These are phyloP conservation scores for Torymus tubicola DNA, from an alignment of 2,888 invertebrate genomes.

Conservation along the genomic window DNA sequence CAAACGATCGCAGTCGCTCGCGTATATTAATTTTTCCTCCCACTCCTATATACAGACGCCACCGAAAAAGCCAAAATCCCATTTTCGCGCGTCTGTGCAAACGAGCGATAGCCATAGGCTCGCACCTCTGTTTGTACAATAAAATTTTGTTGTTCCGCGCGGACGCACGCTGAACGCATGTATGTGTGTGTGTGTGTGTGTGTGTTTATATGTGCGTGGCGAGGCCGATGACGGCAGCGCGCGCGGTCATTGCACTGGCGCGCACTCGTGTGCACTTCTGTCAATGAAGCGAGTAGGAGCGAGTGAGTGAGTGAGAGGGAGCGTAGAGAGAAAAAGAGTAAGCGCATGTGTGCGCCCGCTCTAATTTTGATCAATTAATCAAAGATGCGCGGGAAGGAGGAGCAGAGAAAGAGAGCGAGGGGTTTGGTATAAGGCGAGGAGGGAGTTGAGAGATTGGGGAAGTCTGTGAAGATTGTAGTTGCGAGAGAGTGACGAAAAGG, in stretches of 20 bases:
- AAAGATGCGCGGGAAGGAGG: constrained; percentile 56
- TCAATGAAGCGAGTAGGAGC: constrained; percentile 34
- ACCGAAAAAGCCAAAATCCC: neutral
- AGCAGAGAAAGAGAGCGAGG: neutral
- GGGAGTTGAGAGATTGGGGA: too few species aligned
- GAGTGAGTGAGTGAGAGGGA: neutral
- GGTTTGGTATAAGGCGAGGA: too few species aligned
- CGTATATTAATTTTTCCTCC: too few species aligned
- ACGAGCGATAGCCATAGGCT: constrained; percentile 27
- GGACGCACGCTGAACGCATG: constrained; percentile 60
- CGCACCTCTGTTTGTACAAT: constrained; percentile 62
- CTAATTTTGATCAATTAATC: constrained; percentile 75
- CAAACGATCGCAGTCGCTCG: too few species aligned
- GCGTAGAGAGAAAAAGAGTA: constrained; percentile 12
- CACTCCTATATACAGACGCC: too few species aligned
- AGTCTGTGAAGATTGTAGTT: too few species aligned
- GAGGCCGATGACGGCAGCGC: constrained; percentile 11
- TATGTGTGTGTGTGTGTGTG: too few species aligned
- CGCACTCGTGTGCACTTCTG: constrained; percentile 1
- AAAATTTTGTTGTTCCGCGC: constrained; percentile 70
- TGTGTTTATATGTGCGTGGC: neutral
- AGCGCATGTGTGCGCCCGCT: constrained; percentile 57
- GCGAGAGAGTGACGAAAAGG: too few species aligned
- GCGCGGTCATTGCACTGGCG: constrained; percentile 44
- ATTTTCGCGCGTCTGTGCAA: constrained; percentile 30